phyloP scores from a whole-genome alignment of 2,113 vertebrate genomes.

The Podiceps cristatus region DNA sequence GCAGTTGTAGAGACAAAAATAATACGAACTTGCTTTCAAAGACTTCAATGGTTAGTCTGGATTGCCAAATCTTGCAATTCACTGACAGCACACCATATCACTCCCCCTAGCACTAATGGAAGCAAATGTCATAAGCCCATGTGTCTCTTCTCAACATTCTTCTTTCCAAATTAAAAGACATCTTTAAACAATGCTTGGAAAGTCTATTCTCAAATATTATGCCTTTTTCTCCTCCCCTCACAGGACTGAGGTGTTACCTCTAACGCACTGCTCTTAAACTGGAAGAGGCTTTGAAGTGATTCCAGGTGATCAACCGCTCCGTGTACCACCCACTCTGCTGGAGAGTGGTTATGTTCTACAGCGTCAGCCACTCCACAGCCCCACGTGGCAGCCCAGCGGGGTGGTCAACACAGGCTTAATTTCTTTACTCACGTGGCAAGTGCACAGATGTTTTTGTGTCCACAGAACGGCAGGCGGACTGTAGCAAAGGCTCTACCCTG shows the following conservation, averaged over 20 bases:
- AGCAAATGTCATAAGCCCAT: neutral
- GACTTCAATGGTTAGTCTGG: neutral
- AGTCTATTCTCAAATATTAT: neutral
- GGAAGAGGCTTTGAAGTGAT: neutral
- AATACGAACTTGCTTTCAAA: constrained; percentile 5
- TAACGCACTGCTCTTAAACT: neutral
- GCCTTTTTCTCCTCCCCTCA: neutral
- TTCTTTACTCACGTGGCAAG: constrained; percentile 89
- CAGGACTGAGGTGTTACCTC: neutral
- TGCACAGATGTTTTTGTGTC: constrained; percentile 97
- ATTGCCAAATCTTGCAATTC: neutral
- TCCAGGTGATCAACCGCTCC: neutral
- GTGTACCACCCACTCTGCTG: neutral
- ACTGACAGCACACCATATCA: neutral
- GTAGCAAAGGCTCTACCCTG: constrained; percentile 98
- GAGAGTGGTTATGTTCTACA: neutral
- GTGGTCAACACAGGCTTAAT: rapidly evolving
- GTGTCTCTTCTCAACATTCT: neutral
- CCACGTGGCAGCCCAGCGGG: rapidly evolving
- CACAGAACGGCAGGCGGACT: constrained; percentile 95
- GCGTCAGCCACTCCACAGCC: neutral
- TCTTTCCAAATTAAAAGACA: neutral
- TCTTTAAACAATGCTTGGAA: neutral
- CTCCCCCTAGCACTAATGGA: neutral
- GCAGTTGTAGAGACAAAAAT: neutral